Percentiles rank a stretch among this genome's conserved stretches.
phyloP scores from a whole-genome alignment of 2,888 invertebrate species.

The Hyppa rectilinea region DNA sequence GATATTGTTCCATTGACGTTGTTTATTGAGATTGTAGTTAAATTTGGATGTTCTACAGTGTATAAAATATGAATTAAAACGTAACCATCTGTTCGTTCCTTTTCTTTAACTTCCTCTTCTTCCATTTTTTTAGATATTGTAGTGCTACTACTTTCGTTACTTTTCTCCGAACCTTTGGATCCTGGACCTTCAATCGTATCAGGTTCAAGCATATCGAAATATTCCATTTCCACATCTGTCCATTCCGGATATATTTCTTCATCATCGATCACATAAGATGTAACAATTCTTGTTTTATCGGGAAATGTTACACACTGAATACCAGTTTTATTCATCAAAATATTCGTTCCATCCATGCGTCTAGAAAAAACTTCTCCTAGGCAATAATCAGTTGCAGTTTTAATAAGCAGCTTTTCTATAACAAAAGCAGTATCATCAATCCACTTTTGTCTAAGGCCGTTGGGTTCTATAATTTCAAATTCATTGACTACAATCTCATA shows the following conservation, averaged over 20 bases:
- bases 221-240: conserved; percentile 81
- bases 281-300: conserved; percentile 83
- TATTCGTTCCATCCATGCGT: conserved; percentile 84
- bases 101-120: conserved; percentile 68
- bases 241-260: conserved; percentile 84
- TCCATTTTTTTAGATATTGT: conserved; percentile 69
- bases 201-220: conserved; percentile 73
- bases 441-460: conserved; percentile 81
- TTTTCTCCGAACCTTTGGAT: conserved; percentile 76
- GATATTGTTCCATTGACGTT: conserved; percentile 77
- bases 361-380: conserved; percentile 84
- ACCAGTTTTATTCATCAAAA: conserved; percentile 84
- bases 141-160: conserved; percentile 68
- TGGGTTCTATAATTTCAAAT: conserved; percentile 80
- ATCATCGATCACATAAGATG: conserved; percentile 78
- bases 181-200: conserved; percentile 69
- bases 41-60: conserved; percentile 88
- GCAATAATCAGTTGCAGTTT: conserved; percentile 85
- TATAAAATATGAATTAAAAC: conserved; percentile 79
- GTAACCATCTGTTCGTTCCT: conserved; percentile 79
- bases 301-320: conserved; percentile 82
- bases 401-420: conserved; percentile 80
- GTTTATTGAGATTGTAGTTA: conserved; percentile 87
- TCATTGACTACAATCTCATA: conserved; percentile 81
- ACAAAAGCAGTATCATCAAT: conserved; percentile 69